Conservation (phyloP, 2,113 vertebrate genomes). For the Aramus guarauna region DNA sequence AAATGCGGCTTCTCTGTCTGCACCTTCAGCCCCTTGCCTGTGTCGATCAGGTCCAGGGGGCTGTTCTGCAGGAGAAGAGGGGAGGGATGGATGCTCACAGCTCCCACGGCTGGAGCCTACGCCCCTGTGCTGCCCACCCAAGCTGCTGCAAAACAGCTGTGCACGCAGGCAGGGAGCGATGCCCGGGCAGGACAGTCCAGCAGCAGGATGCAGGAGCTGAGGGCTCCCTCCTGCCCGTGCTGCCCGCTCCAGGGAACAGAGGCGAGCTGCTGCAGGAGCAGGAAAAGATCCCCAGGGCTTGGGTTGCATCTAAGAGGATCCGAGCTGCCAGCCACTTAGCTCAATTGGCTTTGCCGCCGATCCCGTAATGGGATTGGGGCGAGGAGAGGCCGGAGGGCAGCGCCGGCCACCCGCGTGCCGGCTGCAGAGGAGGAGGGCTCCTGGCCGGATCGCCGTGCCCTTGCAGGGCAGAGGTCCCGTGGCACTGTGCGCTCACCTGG, state of each 20-base stretch:
- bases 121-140: neutral
- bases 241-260: neutral
- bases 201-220: accelerated
- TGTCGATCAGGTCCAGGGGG: constrained; percentile 90
- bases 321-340: neutral
- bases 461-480: neutral
- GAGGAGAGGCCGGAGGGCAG: neutral
- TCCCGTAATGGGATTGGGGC: neutral
- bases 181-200: neutral
- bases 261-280: neutral
- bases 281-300: neutral
- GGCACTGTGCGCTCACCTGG: constrained; percentile 49
- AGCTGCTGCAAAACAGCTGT: neutral
- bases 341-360: constrained; percentile 4
- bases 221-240: neutral
- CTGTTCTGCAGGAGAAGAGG: constrained; percentile 76
- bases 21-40: constrained; percentile 89
- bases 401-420: accelerated
- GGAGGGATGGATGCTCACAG: neutral
- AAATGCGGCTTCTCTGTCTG: constrained; percentile 93
- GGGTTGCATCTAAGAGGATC: constrained; percentile 33
- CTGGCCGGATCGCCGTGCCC: accelerated
- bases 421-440: neutral
- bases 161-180: accelerated
- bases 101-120: accelerated